Base-by-base conservation (phyloP, 2,797 vertebrate species). In the Hippopotamyrus pictus region DNA sequence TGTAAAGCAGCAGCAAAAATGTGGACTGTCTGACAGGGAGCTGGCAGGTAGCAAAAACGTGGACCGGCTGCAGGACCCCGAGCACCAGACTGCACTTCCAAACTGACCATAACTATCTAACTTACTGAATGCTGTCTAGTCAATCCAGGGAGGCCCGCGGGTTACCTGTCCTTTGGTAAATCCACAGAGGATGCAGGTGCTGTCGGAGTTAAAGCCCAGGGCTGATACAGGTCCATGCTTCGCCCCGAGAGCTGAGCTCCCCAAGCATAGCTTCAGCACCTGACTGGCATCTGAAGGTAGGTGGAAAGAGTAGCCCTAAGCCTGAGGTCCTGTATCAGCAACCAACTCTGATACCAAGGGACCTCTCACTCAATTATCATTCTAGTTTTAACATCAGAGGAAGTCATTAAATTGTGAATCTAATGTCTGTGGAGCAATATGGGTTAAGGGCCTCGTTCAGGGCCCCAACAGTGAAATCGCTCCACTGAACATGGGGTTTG, bases 181-280 rank as follows among this genome's bases (percentile, higher is more conserved):
- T 89, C 88, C 90, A 82, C 84, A 76, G 29, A 90, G 82, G 50
- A 90, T 79, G 50, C 29, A 85, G 51, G 88, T 87, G 84, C 83
- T 53, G 19, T 90, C 88, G 2, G 46, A n/a, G 65, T 79, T 90
- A 86, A 90, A 79, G 22, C 50, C 59, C 33, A 90, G 90, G 5
- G 90, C 88, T 41, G 90, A 79, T 84, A 90, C 51, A 25, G 88
- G n/a, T 46, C 90, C 90, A 33, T 89, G 69, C 51, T 89, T 51
- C 2, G 25, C 50, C 53, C 90, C 90, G 48, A 89, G 50, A n/a
- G 59, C 84, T n/a, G 51, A 85, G 41, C 41, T 90, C 6, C 90
- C 90, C 65, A 90, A 79, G 44, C 90, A 90, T 53, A 90, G 84
- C 83, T 90, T 90, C 88, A 90, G 73, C 50, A 82, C 69, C 83